Percentiles rank a stretch among this genome's conserved stretches.
These are phyloP conservation scores for Pinna nobilis DNA, from an alignment of 1,140 invertebrate genomes.

Conservation along the genomic window DNA sequence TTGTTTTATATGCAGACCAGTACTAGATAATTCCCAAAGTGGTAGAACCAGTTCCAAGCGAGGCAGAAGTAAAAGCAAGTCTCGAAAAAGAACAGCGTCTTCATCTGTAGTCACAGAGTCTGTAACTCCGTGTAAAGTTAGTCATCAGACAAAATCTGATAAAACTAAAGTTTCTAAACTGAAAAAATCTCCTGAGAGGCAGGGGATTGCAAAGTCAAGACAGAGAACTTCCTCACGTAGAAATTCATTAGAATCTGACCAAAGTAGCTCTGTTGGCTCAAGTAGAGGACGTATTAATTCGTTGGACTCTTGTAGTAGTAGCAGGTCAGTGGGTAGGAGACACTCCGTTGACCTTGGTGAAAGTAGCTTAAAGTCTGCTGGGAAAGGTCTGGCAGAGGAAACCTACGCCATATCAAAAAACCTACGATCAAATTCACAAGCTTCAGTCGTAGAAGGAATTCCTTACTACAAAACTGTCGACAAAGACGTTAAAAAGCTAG, in stretches of 20 bases:
- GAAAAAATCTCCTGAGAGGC: slow-evolving; percentile 1
- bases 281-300: slow-evolving; percentile 14
- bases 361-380: neutral
- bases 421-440: slow-evolving; percentile 47
- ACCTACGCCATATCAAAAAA: slow-evolving; percentile 42
- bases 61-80: no score
- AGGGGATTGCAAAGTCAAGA: no score
- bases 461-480: slow-evolving; percentile 41
- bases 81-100: slow-evolving; percentile 4
- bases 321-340: neutral
- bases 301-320: slow-evolving; percentile 1
- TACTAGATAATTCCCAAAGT: no score
- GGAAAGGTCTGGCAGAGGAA: neutral
- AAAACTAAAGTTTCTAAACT: no score
- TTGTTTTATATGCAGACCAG: no score
- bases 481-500: no score
- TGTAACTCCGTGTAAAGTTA: slow-evolving; percentile 3
- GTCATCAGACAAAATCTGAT: slow-evolving; percentile 4
- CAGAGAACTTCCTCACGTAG: neutral
- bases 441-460: slow-evolving; percentile 38
- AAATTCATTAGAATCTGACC: neutral
- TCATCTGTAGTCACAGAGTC: no score
- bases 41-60: no score
- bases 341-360: slow-evolving; percentile 5
- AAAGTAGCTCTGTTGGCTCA: neutral